Evolutionary conservation across 2,113 vertebrate species (phyloP).

Genomic region (Apaloderma vittatum): DNA sequence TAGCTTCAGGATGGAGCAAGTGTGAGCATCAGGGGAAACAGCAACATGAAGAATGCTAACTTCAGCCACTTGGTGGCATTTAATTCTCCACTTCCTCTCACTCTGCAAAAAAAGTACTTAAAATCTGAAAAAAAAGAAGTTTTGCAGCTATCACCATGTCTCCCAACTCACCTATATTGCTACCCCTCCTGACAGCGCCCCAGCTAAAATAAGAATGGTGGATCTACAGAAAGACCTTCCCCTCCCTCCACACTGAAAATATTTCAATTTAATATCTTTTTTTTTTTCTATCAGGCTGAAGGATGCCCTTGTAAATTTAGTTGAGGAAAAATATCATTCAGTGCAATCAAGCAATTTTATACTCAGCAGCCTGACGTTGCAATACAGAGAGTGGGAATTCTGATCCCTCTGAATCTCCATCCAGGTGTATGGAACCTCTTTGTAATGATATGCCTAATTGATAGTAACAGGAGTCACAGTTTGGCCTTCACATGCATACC

Average conservation of each 20-base stretch:
- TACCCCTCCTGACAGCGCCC: accelerated
- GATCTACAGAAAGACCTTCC: accelerated
- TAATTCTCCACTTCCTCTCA: not conserved
- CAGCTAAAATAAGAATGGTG: not conserved
- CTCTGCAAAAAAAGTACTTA: not conserved
- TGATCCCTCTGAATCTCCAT: not conserved
- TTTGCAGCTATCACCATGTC: not conserved
- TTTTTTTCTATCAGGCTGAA: not conserved
- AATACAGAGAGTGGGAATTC: accelerated
- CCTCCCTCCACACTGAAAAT: too few species aligned
- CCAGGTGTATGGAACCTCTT: not conserved
- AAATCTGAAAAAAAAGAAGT: not conserved
- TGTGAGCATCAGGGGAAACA: not conserved
- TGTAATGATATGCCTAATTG: not conserved
- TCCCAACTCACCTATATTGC: not conserved
- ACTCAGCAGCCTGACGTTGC: not conserved
- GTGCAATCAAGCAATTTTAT: not conserved
- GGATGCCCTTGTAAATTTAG: not conserved
- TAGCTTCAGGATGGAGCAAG: not conserved
- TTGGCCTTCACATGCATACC: not conserved
- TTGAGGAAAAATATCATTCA: not conserved
- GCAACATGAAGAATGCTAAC: not conserved
- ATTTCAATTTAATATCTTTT: not conserved
- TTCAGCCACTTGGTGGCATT: not conserved
- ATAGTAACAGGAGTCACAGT: not conserved